Conservation (phyloP, 2,888 invertebrate genomes). For the Tortrix viridana region DNA sequence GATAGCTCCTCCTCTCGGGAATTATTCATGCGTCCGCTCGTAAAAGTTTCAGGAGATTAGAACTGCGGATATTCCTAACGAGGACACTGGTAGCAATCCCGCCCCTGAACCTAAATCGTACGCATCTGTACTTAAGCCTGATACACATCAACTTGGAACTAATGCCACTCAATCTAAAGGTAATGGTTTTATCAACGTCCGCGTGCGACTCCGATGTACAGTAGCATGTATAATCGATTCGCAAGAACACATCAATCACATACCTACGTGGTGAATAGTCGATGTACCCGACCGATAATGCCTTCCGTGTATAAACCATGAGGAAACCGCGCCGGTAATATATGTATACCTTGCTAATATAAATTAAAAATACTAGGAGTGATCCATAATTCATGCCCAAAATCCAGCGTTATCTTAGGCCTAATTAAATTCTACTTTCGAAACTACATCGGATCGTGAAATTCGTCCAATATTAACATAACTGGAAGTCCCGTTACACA, state of each 20-base stretch:
- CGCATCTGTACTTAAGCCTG: constrained; percentile 1
- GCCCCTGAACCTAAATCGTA: neutral
- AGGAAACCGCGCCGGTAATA: constrained; percentile 55
- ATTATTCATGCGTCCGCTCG: constrained; percentile 81
- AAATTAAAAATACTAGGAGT: constrained; percentile 40
- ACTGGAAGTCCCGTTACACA: constrained; percentile 81
- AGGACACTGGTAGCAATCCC: constrained; percentile 9
- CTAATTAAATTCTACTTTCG: constrained; percentile 72
- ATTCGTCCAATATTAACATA: constrained; percentile 82
- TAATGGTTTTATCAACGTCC: constrained; percentile 58
- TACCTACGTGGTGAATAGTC: constrained; percentile 42
- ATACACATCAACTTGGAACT: constrained; percentile 5
- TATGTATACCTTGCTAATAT: constrained; percentile 59
- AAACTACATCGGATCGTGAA: constrained; percentile 71
- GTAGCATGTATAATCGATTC: constrained; percentile 61
- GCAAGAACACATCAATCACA: constrained; percentile 53
- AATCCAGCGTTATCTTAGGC: constrained; percentile 57
- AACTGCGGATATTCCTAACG: constrained; percentile 52
- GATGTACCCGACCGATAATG: constrained; percentile 50
- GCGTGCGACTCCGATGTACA: constrained; percentile 55
- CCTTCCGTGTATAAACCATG: constrained; percentile 51
- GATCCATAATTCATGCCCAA: constrained; percentile 45
- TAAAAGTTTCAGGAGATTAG: constrained; percentile 79
- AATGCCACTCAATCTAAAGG: constrained; percentile 46
- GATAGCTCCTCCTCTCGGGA: constrained; percentile 83